Conservation (phyloP, 1,140 invertebrate species). For the Bombyx mori region DNA sequence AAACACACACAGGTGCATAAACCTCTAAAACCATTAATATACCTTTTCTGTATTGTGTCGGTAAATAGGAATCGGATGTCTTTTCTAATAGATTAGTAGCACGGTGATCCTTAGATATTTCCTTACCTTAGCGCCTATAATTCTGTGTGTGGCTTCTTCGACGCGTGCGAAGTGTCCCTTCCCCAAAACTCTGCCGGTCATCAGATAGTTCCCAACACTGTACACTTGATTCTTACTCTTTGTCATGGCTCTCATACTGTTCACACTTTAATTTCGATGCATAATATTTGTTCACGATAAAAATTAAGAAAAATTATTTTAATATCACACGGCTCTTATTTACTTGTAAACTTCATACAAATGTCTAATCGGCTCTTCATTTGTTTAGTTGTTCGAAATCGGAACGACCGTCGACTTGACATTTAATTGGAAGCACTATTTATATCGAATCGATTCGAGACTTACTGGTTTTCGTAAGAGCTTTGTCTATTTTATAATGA, state of each 20-base stretch:
- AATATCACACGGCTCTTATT: constrained; percentile 4
- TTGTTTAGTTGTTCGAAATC: constrained; percentile 52
- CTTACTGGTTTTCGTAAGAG: too few species aligned
- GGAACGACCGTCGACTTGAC: constrained; percentile 38
- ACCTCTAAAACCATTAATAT: too few species aligned
- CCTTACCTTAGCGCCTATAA: constrained; percentile 70
- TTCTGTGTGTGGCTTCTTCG: constrained; percentile 72
- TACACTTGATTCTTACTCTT: constrained; percentile 50
- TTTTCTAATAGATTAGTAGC: too few species aligned
- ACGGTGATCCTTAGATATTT: too few species aligned
- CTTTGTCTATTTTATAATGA: too few species aligned
- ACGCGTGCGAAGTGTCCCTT: constrained; percentile 75
- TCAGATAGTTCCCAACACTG: constrained; percentile 73
- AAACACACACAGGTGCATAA: too few species aligned
- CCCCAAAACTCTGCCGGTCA: constrained; percentile 72
- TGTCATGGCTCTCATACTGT: constrained; percentile 30
- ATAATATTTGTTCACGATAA: background rate
- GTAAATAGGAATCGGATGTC: too few species aligned
- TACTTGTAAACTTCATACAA: constrained; percentile 37
- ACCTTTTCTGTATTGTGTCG: too few species aligned
- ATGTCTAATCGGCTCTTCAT: constrained; percentile 19
- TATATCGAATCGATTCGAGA: constrained; percentile 22
- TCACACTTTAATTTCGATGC: constrained; percentile 1
- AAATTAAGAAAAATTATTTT: background rate
- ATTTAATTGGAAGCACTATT: constrained; percentile 38